phyloP scores from a whole-genome alignment of 2,113 vertebrate genomes.

The Nansenia antarctica region DNA sequence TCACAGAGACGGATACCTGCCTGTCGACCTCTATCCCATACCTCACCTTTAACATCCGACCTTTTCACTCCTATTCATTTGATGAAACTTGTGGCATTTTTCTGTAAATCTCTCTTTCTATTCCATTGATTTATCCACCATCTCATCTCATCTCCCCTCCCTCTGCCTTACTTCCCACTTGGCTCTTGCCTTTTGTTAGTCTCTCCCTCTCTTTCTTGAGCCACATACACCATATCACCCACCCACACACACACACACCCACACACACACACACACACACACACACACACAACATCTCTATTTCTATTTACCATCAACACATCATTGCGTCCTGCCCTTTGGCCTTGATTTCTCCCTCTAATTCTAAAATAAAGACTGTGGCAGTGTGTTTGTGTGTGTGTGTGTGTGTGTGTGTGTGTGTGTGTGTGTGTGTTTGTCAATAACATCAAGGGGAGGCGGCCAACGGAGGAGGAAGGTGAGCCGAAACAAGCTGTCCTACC shows the following conservation, averaged over 20 bases:
- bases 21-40: not conserved
- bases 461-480: too few species aligned
- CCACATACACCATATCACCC: not conserved
- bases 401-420: too few species aligned
- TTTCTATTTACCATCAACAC: conserved; percentile 22
- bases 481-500: too few species aligned
- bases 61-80: not conserved
- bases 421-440: too few species aligned
- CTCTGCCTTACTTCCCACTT: not conserved
- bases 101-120: not conserved
- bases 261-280: not conserved
- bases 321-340: conserved; percentile 27
- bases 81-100: not conserved
- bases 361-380: conserved; percentile 37
- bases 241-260: not conserved
- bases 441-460: too few species aligned
- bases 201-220: not conserved
- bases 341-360: conserved; percentile 20
- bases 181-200: not conserved
- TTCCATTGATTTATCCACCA: too few species aligned
- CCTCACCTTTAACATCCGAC: not conserved
- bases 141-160: not conserved
- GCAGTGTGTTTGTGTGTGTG: too few species aligned
- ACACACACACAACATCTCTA: not conserved
- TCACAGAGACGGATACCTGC: not conserved